Percentiles rank a stretch among this genome's conserved stretches.
Evolutionary conservation across 2,888 invertebrate genomes (phyloP).

Genomic region (Volucella inanis): DNA sequence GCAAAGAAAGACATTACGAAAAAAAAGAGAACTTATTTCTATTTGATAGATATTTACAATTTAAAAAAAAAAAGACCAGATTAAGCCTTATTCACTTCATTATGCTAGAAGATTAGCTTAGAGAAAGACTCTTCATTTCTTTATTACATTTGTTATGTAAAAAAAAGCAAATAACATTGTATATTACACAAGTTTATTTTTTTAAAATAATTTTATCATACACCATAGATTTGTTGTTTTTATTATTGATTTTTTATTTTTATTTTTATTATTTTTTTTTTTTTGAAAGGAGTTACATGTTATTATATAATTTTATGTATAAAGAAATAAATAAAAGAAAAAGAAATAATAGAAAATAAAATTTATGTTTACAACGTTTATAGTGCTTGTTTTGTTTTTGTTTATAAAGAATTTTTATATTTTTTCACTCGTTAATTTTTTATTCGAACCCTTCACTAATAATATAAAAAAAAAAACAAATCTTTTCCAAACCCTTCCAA

Average conservation of each 20-base stretch:
- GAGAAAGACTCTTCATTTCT: slow-evolving; percentile 57
- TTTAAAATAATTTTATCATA: slow-evolving; percentile 52
- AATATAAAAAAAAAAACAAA: slow-evolving; percentile 10
- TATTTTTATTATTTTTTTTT: slow-evolving; percentile 56
- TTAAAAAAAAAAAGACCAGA: slow-evolving; percentile 56
- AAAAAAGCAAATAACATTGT: slow-evolving; percentile 60
- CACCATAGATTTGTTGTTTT: slow-evolving; percentile 72
- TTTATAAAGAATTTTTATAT: slow-evolving; percentile 7
- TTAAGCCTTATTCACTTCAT: slow-evolving; percentile 68
- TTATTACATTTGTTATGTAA: slow-evolving; percentile 49
- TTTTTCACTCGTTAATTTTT: slow-evolving; percentile 40
- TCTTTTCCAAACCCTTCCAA: too few species aligned
- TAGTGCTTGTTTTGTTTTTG: slow-evolving; percentile 69
- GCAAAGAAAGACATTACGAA: slow-evolving; percentile 68
- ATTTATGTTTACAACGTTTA: slow-evolving; percentile 70
- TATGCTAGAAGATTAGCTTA: slow-evolving; percentile 60
- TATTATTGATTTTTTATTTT: slow-evolving; percentile 65
- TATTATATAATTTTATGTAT: slow-evolving; percentile 67
- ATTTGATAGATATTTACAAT: slow-evolving; percentile 45
- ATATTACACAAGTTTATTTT: slow-evolving; percentile 61
- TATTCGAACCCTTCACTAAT: slow-evolving; percentile 42
- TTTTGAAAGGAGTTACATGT: slow-evolving; percentile 49
- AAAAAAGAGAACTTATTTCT: slow-evolving; percentile 30
- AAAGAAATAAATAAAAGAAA: slow-evolving; percentile 42
- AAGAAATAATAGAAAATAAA: slow-evolving; percentile 57